phyloP scores from a whole-genome alignment of 2,797 vertebrate species.

The Lycodopsis pacificus region DNA sequence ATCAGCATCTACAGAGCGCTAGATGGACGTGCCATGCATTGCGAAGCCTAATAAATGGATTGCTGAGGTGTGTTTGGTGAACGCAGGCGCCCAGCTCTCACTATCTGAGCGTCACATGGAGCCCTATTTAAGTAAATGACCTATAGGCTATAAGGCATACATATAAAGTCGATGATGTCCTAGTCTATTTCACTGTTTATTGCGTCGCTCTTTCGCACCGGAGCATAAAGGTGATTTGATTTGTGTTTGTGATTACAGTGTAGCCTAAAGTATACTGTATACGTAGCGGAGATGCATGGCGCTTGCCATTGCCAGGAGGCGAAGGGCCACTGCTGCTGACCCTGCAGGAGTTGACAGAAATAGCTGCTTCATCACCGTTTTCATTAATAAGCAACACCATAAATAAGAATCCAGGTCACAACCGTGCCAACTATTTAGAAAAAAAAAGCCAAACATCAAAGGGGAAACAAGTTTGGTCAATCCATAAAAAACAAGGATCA shows the following conservation, averaged over 20 bases:
- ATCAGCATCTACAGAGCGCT: slow-evolving; percentile 67
- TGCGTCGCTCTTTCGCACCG: slow-evolving; percentile 52
- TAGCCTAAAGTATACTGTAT: slow-evolving; percentile 36
- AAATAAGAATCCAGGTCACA: slow-evolving; percentile 10
- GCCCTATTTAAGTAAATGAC: slow-evolving; percentile 74
- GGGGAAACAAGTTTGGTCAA: slow-evolving; percentile 27
- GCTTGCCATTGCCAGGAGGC: slow-evolving; percentile 59
- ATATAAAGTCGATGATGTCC: slow-evolving; percentile 70
- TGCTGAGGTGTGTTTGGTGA: slow-evolving; percentile 66
- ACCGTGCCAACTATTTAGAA: background rate
- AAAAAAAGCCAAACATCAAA: background rate
- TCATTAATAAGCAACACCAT: slow-evolving; percentile 32
- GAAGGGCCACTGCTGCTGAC: slow-evolving; percentile 54
- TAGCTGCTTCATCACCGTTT: slow-evolving; percentile 34
- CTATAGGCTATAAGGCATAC: slow-evolving; percentile 59
- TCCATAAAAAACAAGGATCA: background rate
- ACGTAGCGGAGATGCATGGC: slow-evolving; percentile 43
- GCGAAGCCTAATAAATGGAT: slow-evolving; percentile 67
- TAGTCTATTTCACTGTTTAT: slow-evolving; percentile 70
- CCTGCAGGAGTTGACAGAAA: slow-evolving; percentile 50
- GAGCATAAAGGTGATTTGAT: slow-evolving; percentile 73
- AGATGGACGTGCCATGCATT: slow-evolving; percentile 72
- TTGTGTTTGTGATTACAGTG: slow-evolving; percentile 75
- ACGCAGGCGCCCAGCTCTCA: slow-evolving; percentile 51
- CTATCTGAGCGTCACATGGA: slow-evolving; percentile 63